Percentiles rank a stretch among this genome's conserved stretches.
These are phyloP conservation scores for Hapalemur alaotrensis DNA, from an alignment of 2,797 vertebrate species.

Conservation along the genomic window DNA sequence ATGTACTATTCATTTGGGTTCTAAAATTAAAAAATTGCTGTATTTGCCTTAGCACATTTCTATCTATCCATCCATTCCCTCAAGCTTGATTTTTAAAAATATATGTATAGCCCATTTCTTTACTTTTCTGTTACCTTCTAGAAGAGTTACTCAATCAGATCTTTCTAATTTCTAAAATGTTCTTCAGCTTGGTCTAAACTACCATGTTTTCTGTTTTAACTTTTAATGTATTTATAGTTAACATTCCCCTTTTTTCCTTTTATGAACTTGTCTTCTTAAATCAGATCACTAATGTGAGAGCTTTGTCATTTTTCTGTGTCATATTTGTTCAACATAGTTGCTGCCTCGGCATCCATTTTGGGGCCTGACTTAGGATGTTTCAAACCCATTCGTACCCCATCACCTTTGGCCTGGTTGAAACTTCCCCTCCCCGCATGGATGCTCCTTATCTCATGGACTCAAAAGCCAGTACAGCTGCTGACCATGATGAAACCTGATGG, in stretches of 20 bases:
- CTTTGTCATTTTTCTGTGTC: background rate
- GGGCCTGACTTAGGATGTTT: background rate
- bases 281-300: background rate
- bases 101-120: background rate
- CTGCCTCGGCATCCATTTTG: background rate
- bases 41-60: background rate
- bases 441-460: background rate
- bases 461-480: no score
- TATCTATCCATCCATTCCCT: background rate
- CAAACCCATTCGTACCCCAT: background rate
- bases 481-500: background rate
- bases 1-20: fast-evolving
- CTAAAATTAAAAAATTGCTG: no score
- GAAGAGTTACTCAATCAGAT: background rate
- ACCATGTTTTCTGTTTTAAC: background rate
- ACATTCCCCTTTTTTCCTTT: background rate
- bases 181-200: background rate
- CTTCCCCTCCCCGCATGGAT: background rate
- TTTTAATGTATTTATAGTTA: background rate
- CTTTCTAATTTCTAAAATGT: background rate
- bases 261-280: background rate
- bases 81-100: background rate
- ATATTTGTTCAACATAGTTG: background rate
- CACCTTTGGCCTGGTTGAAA: background rate
- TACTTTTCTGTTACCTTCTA: background rate